phyloP scores from a whole-genome alignment of 1,140 invertebrate species.

The Paraescarpia echinospica region DNA sequence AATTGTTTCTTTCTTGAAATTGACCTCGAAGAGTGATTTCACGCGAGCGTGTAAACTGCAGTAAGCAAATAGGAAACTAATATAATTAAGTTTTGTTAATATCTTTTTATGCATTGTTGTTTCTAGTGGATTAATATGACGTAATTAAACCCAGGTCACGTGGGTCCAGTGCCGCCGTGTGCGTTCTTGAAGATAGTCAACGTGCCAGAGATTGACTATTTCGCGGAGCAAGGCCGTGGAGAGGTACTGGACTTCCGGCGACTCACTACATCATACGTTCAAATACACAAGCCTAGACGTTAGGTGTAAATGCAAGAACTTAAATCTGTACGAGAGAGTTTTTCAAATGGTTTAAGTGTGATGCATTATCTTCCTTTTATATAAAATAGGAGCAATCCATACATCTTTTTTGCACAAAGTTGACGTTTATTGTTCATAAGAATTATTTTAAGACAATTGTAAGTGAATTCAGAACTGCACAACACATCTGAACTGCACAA shows the following conservation, averaged over 20 bases:
- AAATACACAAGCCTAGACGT: not conserved
- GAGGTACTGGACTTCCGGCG: slow-evolving; percentile 44
- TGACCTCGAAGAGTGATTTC: too few relatives aligned
- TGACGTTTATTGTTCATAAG: not conserved
- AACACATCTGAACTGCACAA: too few relatives aligned
- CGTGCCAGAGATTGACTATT: slow-evolving; percentile 98
- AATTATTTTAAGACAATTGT: too few relatives aligned
- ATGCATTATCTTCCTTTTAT: not conserved
- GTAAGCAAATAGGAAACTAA: too few relatives aligned
- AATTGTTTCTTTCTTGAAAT: too few relatives aligned
- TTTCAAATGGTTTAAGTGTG: not conserved
- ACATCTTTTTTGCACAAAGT: not conserved
- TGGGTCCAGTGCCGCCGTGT: slow-evolving; percentile 90
- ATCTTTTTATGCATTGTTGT: not conserved
- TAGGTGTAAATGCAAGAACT: not conserved
- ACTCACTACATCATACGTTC: not conserved
- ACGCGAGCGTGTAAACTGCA: too few relatives aligned
- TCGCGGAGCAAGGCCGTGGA: slow-evolving; percentile 63
- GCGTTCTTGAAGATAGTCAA: slow-evolving; percentile 91
- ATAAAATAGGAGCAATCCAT: not conserved
- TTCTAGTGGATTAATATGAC: not conserved
- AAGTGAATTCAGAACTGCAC: too few relatives aligned
- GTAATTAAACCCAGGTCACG: slow-evolving; percentile 65
- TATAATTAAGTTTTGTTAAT: too few relatives aligned
- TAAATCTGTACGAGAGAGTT: not conserved